Evolutionary conservation across 2,797 vertebrate genomes (phyloP).

Genomic region (Neomorphus geoffroyi): DNA sequence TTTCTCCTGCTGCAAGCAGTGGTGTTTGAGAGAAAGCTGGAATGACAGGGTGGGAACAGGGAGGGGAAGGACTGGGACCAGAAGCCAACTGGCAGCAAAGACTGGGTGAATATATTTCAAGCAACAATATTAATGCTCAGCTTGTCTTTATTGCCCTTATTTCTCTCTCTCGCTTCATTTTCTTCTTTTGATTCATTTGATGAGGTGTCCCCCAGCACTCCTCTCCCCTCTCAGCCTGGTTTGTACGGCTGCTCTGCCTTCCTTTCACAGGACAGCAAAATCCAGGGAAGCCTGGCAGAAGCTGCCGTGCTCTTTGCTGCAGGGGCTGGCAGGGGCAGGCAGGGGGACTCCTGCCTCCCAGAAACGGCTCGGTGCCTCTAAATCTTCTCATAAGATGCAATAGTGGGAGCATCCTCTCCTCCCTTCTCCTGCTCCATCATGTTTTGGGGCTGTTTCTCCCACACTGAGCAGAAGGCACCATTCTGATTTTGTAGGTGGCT

Average conservation of each 20-base stretch:
- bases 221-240: not conserved
- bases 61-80: not conserved
- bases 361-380: not conserved
- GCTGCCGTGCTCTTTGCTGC: not conserved
- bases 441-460: not conserved
- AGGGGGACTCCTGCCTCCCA: not conserved
- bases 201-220: not conserved
- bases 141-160: not conserved
- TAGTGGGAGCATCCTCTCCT: not conserved
- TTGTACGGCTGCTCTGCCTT: constrained; percentile 29
- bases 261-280: not conserved
- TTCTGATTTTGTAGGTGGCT: not conserved
- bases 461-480: not conserved
- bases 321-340: accelerated
- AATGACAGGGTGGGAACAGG: not conserved
- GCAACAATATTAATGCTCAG: constrained; percentile 18
- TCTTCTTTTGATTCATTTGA: not conserved
- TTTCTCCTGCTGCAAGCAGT: not conserved
- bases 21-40: not conserved
- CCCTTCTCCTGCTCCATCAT: not conserved
- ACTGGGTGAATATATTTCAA: not conserved
- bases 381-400: not conserved
- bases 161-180: not conserved
- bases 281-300: not conserved
- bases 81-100: constrained; percentile 3